Evolutionary conservation across 2,113 vertebrate species (phyloP).

Genomic region (Pseudorasbora parva): DNA sequence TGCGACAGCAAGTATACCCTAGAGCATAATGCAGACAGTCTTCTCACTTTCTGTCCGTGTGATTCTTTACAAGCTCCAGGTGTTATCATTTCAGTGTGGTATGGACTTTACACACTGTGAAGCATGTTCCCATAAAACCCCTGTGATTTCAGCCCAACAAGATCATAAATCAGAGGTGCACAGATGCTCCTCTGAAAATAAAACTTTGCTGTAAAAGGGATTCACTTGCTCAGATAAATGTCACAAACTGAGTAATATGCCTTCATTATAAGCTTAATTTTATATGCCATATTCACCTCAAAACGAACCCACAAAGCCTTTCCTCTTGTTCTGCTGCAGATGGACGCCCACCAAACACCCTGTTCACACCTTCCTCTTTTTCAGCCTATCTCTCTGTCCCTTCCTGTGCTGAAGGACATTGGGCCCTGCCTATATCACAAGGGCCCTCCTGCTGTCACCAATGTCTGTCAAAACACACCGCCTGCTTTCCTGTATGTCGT

Average conservation of each 20-base stretch:
- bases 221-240: constrained; percentile 30
- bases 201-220: constrained; percentile 8
- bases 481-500: constrained; percentile 62
- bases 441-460: constrained; percentile 56
- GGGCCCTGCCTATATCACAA: constrained; percentile 56
- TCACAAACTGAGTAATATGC: neutral
- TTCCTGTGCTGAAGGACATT: constrained; percentile 50
- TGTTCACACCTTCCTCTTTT: neutral
- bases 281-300: neutral
- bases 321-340: neutral
- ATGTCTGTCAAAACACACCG: constrained; percentile 66
- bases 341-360: neutral
- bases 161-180: constrained; percentile 49
- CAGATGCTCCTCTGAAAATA: constrained; percentile 33
- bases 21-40: constrained; percentile 42
- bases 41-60: constrained; percentile 3
- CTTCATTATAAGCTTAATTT: neutral
- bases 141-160: constrained; percentile 36
- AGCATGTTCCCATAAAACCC: constrained; percentile 49
- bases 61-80: constrained; percentile 60
- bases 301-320: constrained; percentile 5
- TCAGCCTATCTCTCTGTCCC: neutral
- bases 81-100: constrained; percentile 59
- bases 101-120: constrained; percentile 49
- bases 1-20: constrained; percentile 43